Conservation (phyloP, 2,888 invertebrate species). For the Netelia virgata region DNA sequence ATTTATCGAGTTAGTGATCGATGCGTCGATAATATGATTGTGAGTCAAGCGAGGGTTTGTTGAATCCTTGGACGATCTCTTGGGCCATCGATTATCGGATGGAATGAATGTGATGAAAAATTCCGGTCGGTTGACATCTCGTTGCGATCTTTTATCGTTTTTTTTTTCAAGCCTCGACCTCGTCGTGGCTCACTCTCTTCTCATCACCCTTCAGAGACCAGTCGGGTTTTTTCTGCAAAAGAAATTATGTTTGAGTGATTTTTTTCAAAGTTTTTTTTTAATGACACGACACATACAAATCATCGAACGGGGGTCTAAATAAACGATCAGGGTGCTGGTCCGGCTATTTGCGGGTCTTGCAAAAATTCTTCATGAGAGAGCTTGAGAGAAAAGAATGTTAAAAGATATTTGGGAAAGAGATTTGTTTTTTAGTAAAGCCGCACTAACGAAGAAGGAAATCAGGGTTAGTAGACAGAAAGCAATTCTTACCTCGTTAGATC, state of each 20-base stretch:
- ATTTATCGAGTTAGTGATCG: not conserved
- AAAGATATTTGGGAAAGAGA: not conserved
- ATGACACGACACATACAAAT: not conserved
- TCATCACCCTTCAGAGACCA: conserved; percentile 69
- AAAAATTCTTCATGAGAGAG: not conserved
- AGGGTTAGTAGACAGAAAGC: conserved; percentile 50
- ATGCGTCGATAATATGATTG: conserved; percentile 39
- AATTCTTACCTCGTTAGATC: conserved; percentile 61
- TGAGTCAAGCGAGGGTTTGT: conserved; percentile 27
- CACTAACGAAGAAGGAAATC: conserved; percentile 2
- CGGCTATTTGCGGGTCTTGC: conserved; percentile 21
- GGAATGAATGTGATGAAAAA: conserved; percentile 62
- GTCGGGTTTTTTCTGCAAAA: conserved; percentile 72
- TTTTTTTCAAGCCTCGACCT: conserved; percentile 68
- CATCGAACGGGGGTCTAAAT: not conserved
- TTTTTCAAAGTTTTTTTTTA: not conserved
- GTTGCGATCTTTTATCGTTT: not conserved
- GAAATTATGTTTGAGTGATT: conserved; percentile 23
- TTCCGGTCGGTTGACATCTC: conserved; percentile 27
- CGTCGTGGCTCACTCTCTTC: conserved; percentile 69
- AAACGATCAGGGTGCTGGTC: conserved; percentile 3
- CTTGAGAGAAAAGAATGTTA: not conserved
- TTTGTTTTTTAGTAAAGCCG: conserved; percentile 24
- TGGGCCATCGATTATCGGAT: conserved; percentile 54
- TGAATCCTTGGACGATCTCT: conserved; percentile 35